Percentiles rank a stretch among this genome's conserved stretches.
Conservation (phyloP, 1,140 invertebrate species). For the Drosophila obscura region DNA sequence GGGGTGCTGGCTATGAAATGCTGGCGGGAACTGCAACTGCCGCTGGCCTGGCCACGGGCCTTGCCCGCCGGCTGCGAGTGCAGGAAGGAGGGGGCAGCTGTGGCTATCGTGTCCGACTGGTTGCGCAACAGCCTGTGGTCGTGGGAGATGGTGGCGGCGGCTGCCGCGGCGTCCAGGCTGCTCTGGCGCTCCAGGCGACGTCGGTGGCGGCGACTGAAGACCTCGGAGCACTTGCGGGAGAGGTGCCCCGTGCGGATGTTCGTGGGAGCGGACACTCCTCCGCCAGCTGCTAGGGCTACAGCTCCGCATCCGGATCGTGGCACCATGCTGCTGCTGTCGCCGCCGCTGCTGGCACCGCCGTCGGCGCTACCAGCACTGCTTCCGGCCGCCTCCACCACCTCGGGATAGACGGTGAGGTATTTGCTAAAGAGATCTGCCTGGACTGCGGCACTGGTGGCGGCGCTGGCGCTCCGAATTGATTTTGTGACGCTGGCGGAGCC, state of each 20-base stretch:
- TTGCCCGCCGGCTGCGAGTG: slow-evolving; percentile 45
- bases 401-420: slow-evolving; percentile 76
- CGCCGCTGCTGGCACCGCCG: slow-evolving; percentile 32
- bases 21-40: slow-evolving; percentile 45
- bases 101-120: slow-evolving; percentile 76
- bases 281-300: not conserved
- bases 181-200: slow-evolving; percentile 70
- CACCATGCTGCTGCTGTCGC: slow-evolving; percentile 3
- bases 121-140: slow-evolving; percentile 73
- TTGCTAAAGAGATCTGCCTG: slow-evolving; percentile 64
- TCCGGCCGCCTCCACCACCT: slow-evolving; percentile 51
- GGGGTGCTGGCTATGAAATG: slow-evolving; percentile 53
- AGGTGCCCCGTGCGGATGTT: slow-evolving; percentile 59
- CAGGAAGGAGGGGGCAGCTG: slow-evolving; percentile 58
- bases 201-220: slow-evolving; percentile 73
- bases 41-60: slow-evolving; percentile 29
- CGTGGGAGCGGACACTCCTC: not conserved
- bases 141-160: slow-evolving; percentile 24
- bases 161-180: slow-evolving; percentile 68
- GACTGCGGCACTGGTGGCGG: slow-evolving; percentile 41
- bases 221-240: slow-evolving; percentile 74
- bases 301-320: slow-evolving; percentile 12
- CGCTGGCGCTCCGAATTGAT: slow-evolving; percentile 59
- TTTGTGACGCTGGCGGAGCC: slow-evolving; percentile 76
- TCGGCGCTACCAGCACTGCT: slow-evolving; percentile 44